These are phyloP conservation scores for Serrognathus titanus DNA, from an alignment of 2,888 invertebrate species.

Conservation along the genomic window DNA sequence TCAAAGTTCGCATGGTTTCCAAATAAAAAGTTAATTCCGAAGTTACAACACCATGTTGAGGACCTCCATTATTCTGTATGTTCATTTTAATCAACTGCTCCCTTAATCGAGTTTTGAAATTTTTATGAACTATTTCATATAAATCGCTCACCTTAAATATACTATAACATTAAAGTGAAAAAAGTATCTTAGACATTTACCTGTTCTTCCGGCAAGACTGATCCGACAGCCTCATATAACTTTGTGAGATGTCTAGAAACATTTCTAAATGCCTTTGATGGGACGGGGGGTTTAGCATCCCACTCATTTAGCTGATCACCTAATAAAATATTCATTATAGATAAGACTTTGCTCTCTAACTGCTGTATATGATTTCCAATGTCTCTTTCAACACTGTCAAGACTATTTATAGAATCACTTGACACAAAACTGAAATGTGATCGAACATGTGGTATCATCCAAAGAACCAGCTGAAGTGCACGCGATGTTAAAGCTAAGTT, in stretches of 20 bases:
- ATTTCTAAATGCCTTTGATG: slow-evolving; percentile 84
- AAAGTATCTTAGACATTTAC: slow-evolving; percentile 46
- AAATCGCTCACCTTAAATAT: slow-evolving; percentile 42
- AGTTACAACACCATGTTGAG: slow-evolving; percentile 92
- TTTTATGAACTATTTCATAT: slow-evolving; percentile 69
- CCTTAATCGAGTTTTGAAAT: slow-evolving; percentile 82
- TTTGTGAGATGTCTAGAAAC: slow-evolving; percentile 86
- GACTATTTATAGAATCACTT: slow-evolving; percentile 54
- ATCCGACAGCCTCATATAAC: slow-evolving; percentile 85
- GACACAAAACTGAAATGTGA: slow-evolving; percentile 64
- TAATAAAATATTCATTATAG: slow-evolving; percentile 84
- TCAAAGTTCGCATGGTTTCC: slow-evolving; percentile 77
- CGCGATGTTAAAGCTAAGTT: slow-evolving; percentile 86
- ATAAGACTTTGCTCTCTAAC: slow-evolving; percentile 86
- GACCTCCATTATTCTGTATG: slow-evolving; percentile 93
- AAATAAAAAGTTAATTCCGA: slow-evolving; percentile 88
- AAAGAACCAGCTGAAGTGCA: slow-evolving; percentile 76
- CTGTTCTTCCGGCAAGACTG: slow-evolving; percentile 76
- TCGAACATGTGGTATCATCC: slow-evolving; percentile 72
- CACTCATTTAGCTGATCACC: slow-evolving; percentile 78
- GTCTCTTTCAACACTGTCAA: slow-evolving; percentile 74
- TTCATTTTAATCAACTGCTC: slow-evolving; percentile 82
- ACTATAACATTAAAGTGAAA: slow-evolving; percentile 1
- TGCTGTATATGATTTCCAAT: slow-evolving; percentile 87
- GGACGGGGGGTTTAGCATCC: slow-evolving; percentile 94